Evolutionary conservation across 2,888 invertebrate species (phyloP).

Genomic region (Clostera curtula): DNA sequence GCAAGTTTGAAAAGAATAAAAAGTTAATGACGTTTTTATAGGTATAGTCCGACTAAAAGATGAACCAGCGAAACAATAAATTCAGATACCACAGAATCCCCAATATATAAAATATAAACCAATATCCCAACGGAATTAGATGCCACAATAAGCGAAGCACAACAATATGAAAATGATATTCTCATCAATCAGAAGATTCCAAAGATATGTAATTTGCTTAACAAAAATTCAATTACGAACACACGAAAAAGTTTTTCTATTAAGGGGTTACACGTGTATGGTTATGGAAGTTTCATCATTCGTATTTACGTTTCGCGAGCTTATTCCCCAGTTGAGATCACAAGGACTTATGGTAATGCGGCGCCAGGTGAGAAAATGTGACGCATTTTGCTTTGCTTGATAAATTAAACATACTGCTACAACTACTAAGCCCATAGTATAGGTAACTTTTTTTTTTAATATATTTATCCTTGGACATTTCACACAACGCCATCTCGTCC

Average conservation of each 20-base stretch:
- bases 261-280: slow-evolving; percentile 33
- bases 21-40: no score
- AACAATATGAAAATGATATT: slow-evolving; percentile 14
- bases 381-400: no score
- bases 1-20: no score
- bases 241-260: slow-evolving; percentile 38
- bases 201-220: slow-evolving; percentile 25
- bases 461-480: no score
- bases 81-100: no score
- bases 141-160: slow-evolving; percentile 21
- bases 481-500: no score
- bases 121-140: slow-evolving; percentile 12
- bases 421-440: no score
- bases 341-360: slow-evolving; percentile 43
- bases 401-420: no score
- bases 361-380: slow-evolving; percentile 22
- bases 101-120: background rate
- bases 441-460: no score
- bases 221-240: slow-evolving; percentile 27
- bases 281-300: slow-evolving; percentile 38
- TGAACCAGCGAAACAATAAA: no score
- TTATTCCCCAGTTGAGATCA: slow-evolving; percentile 20
- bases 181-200: slow-evolving; percentile 22
- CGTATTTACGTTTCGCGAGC: slow-evolving; percentile 22
- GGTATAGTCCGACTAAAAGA: no score